A percentile compares a stretch with the other conserved stretches of the same genome.
Evolutionary conservation across 1,140 invertebrate genomes (phyloP).

Genomic region (Drosophila paulistorum): DNA sequence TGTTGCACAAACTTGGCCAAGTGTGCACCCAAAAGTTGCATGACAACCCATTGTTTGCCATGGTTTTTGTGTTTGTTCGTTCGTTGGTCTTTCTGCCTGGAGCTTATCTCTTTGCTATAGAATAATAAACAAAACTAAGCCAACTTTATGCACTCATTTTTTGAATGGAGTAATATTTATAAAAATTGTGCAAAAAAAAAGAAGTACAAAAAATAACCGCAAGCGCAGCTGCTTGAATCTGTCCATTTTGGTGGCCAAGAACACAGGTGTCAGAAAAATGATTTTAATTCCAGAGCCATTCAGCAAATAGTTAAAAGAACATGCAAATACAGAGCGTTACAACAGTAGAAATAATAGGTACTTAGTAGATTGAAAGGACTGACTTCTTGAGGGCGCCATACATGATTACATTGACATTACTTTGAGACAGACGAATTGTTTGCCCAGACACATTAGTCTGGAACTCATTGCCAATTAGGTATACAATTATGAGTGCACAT

Average conservation of each 20-base stretch:
- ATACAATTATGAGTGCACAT: too few species aligned
- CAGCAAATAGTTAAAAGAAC: too few species aligned
- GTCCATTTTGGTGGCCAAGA: constrained; percentile 7
- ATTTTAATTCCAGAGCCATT: background rate
- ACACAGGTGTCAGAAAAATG: constrained; percentile 6
- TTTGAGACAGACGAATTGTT: too few species aligned
- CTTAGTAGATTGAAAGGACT: too few species aligned
- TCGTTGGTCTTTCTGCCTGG: constrained; percentile 19
- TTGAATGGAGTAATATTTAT: constrained; percentile 46
- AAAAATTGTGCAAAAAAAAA: constrained; percentile 11
- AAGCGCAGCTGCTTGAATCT: constrained; percentile 13
- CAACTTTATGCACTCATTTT: constrained; percentile 55
- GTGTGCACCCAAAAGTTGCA: constrained; percentile 42
- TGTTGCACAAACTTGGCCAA: constrained; percentile 59
- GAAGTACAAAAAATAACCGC: constrained; percentile 2
- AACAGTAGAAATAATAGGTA: too few species aligned
- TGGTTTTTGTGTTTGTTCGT: constrained; percentile 40
- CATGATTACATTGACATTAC: too few species aligned
- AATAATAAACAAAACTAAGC: constrained; percentile 52
- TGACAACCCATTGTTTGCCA: constrained; percentile 42
- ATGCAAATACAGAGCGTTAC: too few species aligned
- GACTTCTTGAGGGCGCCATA: too few species aligned
- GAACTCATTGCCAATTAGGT: too few species aligned
- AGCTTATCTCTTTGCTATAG: constrained; percentile 55
- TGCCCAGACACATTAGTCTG: too few species aligned